Evolutionary conservation across 1,140 invertebrate species (phyloP).

Genomic region (Copidosoma floridanum): DNA sequence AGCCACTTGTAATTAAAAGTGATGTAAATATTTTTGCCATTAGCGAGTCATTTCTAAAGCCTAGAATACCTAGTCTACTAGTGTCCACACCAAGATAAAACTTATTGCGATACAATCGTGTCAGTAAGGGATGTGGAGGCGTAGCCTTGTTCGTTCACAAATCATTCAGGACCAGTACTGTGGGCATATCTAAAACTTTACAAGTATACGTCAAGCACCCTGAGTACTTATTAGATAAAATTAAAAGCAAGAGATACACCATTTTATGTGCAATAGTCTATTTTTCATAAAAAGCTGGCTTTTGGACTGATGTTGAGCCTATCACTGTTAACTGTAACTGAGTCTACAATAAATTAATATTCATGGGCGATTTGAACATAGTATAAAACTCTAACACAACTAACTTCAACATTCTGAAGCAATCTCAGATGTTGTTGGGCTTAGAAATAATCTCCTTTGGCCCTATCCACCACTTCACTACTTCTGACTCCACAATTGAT

Average conservation of each 20-base stretch:
- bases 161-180: neutral
- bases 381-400: neutral
- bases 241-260: too few relatives aligned
- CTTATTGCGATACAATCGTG: neutral
- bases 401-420: neutral
- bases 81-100: neutral
- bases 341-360: neutral
- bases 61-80: too few relatives aligned
- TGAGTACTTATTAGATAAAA: too few relatives aligned
- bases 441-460: neutral
- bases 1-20: too few relatives aligned
- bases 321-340: too few relatives aligned
- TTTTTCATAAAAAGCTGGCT: too few relatives aligned
- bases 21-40: neutral
- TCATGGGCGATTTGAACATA: neutral
- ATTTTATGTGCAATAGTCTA: too few relatives aligned
- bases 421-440: neutral
- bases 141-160: neutral
- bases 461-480: neutral
- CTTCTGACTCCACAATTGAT: neutral
- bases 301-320: too few relatives aligned
- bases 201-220: too few relatives aligned
- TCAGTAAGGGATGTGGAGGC: neutral
- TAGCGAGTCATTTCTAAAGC: neutral
- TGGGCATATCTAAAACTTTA: too few relatives aligned